A percentile compares a stretch with the other conserved stretches of the same genome.
These are phyloP conservation scores for Solea solea DNA, from an alignment of 2,113 vertebrate species.

Conservation along the genomic window DNA sequence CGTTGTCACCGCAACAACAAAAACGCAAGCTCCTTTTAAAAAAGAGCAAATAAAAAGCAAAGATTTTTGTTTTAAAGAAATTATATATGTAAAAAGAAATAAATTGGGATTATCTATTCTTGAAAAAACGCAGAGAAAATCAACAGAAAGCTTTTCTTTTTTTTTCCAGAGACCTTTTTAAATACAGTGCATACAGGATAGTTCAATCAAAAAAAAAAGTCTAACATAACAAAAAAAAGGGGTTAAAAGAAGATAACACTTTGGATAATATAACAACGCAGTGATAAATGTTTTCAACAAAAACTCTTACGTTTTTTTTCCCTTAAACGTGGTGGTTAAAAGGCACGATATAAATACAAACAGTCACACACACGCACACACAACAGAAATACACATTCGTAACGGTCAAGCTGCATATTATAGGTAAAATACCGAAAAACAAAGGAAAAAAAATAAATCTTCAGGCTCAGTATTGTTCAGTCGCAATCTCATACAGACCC, in stretches of 20 bases:
- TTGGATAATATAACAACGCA: conserved; percentile 61
- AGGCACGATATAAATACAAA: conserved; percentile 82
- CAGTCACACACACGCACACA: conserved; percentile 45
- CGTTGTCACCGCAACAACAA: conserved; percentile 42
- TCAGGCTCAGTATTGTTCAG: conserved; percentile 80
- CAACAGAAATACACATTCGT: conserved; percentile 77
- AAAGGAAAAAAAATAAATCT: conserved; percentile 14
- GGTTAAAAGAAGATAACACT: conserved; percentile 57
- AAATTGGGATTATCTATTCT: neutral
- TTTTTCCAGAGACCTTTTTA: neutral
- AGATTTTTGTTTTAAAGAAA: neutral
- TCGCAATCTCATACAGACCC: conserved; percentile 55
- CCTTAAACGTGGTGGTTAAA: conserved; percentile 71
- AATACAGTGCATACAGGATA: conserved; percentile 50
- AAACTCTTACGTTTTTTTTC: conserved; percentile 64
- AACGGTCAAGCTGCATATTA: conserved; percentile 78
- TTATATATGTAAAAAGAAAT: neutral
- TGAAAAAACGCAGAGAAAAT: neutral
- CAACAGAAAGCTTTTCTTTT: neutral
- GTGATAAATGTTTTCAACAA: conserved; percentile 53
- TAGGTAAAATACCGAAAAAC: conserved; percentile 39
- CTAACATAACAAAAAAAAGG: conserved; percentile 2
- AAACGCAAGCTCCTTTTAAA: conserved; percentile 12
- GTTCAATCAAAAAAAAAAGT: conserved; percentile 18
- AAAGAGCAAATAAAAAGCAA: neutral